Base-by-base conservation (phyloP, 2,888 invertebrate genomes). In the Scaptomyza cyrtandrae region DNA sequence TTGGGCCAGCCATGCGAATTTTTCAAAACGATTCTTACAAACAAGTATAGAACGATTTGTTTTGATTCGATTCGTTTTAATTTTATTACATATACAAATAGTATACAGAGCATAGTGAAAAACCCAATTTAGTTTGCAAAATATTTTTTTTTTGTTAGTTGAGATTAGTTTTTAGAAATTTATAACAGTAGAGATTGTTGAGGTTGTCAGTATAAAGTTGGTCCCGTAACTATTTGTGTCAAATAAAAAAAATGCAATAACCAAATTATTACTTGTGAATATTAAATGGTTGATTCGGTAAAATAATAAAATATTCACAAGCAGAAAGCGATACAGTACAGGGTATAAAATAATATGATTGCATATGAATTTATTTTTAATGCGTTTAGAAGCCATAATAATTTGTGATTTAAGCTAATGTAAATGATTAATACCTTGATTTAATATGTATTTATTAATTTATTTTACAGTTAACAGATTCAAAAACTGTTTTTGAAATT, bases 61-160 rank as follows among this genome's bases (percentile, higher is more conserved):
- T 41, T 48, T 61, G 14, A 39, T 46, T 35, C 10, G 37, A 45
- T 54, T 60, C 29, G 11, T 9, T 37, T 54, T 37, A 7, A 39
- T 39, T 39, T 39, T 39, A 39, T 39, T 14, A 39, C 39, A 39
- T 39, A 39, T 14, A 16, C 16, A 41, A 16, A 41, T 41, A 16
- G 16, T 41, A 16, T 39, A 39, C 1, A 14, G 9, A 41, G 41
- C 16, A 41, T 16, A 41, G 16, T 41, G 3, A 3, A 41, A 41
- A 41, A 41, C 10, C 16, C 41, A 16, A 41, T 39, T 39, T 14
- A 9, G 14, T 9, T 14, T 39, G 37, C n/a, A 14, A 10, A 10
- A 3, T 31, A 9, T 9, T 10, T 39, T 2, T 39, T 37, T 39
- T 14, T 14, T 2, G 41, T 41, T 41, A 16, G 9, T 16, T 10